Percentiles rank a stretch among this genome's conserved stretches.
Evolutionary conservation across 2,113 vertebrate genomes (phyloP).

Genomic region (Gymnarchus niloticus): DNA sequence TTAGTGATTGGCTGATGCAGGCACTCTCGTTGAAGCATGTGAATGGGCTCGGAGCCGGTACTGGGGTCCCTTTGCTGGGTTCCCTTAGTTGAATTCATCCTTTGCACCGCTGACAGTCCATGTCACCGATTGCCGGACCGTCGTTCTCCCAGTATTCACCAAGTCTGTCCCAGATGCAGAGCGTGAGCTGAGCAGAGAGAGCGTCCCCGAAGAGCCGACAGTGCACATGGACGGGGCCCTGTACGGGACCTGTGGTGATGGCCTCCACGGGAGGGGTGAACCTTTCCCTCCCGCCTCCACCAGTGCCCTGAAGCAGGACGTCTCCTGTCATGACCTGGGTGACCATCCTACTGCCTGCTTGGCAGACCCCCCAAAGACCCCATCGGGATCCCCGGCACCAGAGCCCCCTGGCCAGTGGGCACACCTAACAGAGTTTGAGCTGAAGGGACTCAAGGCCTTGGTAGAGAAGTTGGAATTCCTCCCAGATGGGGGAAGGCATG

Average conservation of each 20-base stretch:
- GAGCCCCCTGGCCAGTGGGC: slow-evolving; percentile 76
- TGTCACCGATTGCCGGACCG: neutral
- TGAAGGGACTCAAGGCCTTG: slow-evolving; percentile 82
- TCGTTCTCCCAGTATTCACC: neutral
- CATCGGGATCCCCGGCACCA: slow-evolving; percentile 70
- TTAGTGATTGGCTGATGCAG: too few species aligned
- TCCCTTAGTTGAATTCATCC: neutral
- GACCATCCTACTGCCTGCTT: slow-evolving; percentile 60
- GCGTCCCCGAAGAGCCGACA: slow-evolving; percentile 79
- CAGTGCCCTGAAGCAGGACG: slow-evolving; percentile 67
- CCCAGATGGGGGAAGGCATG: slow-evolving; percentile 84
- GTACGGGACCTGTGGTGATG: slow-evolving; percentile 68
- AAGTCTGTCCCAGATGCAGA: slow-evolving; percentile 63
- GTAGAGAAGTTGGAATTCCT: slow-evolving; percentile 92
- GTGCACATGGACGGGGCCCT: slow-evolving; percentile 84
- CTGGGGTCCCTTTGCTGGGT: too few species aligned
- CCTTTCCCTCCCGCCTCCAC: slow-evolving; percentile 52
- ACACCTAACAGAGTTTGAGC: slow-evolving; percentile 88
- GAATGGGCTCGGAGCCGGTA: neutral
- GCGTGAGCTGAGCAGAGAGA: slow-evolving; percentile 73
- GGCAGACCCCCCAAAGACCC: slow-evolving; percentile 74
- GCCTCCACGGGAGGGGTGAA: slow-evolving; percentile 53
- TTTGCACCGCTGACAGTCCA: neutral
- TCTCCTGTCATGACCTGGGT: slow-evolving; percentile 76
- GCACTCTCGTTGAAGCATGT: neutral